Evolutionary conservation across 1,140 invertebrate genomes (phyloP).

Genomic region (Lutraria rhynchaena): DNA sequence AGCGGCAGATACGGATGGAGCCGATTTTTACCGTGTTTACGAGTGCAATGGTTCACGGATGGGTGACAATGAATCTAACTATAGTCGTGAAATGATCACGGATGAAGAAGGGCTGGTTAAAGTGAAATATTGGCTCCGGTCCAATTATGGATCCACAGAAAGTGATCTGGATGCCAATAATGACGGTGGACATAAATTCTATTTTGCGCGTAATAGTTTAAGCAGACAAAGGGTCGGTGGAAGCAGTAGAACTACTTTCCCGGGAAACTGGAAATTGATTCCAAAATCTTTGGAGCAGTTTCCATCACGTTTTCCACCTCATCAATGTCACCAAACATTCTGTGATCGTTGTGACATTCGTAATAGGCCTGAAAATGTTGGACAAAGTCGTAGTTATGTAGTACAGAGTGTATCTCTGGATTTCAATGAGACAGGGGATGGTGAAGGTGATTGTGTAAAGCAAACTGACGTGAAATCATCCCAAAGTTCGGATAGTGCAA

Average conservation of each 20-base stretch:
- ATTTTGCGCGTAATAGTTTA: conserved; percentile 40
- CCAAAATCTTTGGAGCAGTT: conserved; percentile 49
- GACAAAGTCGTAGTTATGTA: neutral
- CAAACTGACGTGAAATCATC: conserved; percentile 12
- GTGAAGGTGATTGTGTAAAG: conserved; percentile 5
- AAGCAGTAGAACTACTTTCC: conserved; percentile 36
- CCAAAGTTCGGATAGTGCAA: conserved; percentile 57
- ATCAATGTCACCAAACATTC: conserved; percentile 44
- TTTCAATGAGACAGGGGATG: neutral
- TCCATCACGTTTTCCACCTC: conserved; percentile 44
- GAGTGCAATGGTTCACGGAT: neutral
- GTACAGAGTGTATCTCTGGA: neutral
- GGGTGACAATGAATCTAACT: neutral
- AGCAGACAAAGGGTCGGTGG: conserved; percentile 11
- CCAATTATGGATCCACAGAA: conserved; percentile 45
- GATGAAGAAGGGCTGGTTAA: conserved; percentile 51
- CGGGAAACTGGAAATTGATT: conserved; percentile 53
- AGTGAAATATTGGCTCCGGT: conserved; percentile 39
- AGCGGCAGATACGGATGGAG: neutral
- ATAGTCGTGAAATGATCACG: neutral
- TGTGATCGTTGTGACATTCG: conserved; percentile 54
- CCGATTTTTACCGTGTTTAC: neutral
- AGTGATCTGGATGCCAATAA: neutral
- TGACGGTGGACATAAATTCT: neutral
- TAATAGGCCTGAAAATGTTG: conserved; percentile 22